Percentiles rank a stretch among this genome's conserved stretches.
Evolutionary conservation across 53 echinoderm and acorn worm genomes (phyloP).

Genomic region (Pentamera pediparva): DNA sequence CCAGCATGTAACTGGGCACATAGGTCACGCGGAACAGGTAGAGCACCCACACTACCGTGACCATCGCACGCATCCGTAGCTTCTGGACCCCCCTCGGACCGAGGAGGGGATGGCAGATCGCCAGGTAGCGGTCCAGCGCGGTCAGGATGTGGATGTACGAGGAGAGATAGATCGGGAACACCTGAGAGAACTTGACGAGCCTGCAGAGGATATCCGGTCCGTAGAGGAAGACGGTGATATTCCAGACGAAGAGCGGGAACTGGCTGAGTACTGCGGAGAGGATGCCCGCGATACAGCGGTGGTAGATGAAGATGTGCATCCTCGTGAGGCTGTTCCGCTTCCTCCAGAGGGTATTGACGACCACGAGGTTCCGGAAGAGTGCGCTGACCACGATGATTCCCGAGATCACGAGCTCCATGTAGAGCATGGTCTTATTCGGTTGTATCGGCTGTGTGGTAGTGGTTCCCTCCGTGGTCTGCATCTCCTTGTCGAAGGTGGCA

Average conservation of each 20-base stretch:
- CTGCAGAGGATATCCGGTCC: constrained; percentile 80
- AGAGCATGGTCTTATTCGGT: no score
- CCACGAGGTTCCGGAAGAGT: constrained; percentile 75
- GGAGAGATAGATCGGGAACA: constrained; percentile 81
- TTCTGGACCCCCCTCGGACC: constrained; percentile 71
- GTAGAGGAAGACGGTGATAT: constrained; percentile 65
- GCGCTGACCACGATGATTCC: constrained; percentile 56
- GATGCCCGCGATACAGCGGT: constrained; percentile 85
- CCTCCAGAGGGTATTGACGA: constrained; percentile 75
- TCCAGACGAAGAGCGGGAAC: constrained; percentile 81
- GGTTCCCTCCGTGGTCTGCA: no score
- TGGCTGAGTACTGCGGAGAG: constrained; percentile 63
- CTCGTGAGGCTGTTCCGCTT: constrained; percentile 76
- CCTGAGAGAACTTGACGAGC: constrained; percentile 68
- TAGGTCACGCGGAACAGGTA: no score
- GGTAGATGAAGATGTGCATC: constrained; percentile 96
- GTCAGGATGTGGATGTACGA: constrained; percentile 91
- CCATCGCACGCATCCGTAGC: constrained; percentile 78
- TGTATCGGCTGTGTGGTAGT: no score
- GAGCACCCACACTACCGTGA: constrained; percentile 58
- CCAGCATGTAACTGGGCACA: constrained; percentile 46
- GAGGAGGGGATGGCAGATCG: constrained; percentile 89
- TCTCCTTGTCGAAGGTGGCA: no score
- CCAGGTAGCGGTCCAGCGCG: constrained; percentile 87
- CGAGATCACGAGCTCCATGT: constrained; percentile 61